A percentile compares a stretch with the other conserved stretches of the same genome.
Evolutionary conservation across 2,888 invertebrate species (phyloP).

Genomic region (Bursaphelenchus okinawaensis): DNA sequence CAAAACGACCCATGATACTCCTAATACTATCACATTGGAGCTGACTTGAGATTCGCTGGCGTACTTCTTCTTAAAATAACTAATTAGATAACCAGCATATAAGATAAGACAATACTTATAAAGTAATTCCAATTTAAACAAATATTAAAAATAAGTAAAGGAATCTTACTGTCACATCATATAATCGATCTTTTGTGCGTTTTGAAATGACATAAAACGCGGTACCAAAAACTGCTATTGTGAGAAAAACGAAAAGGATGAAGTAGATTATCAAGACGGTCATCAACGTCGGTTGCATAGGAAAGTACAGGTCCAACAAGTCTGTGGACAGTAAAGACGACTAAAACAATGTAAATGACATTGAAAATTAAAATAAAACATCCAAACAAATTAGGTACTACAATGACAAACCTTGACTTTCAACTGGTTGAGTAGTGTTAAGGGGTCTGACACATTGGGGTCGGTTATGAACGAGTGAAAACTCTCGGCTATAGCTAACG

Average conservation of each 20-base stretch:
- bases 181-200: not conserved
- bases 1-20: not conserved
- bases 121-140: too few relatives aligned
- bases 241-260: not conserved
- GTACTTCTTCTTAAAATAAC: not conserved
- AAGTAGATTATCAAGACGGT: not conserved
- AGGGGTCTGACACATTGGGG: not conserved
- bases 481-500: not conserved
- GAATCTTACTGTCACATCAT: not conserved
- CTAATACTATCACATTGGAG: not conserved
- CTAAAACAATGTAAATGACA: not conserved
- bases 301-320: constrained; percentile 2
- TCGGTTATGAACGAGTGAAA: not conserved
- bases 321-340: not conserved
- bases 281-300: constrained; percentile 5
- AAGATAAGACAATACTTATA: too few relatives aligned
- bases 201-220: not conserved
- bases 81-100: too few relatives aligned
- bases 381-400: too few relatives aligned
- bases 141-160: not conserved
- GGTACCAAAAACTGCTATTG: not conserved
- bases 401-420: constrained; percentile 1
- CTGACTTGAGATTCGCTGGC: not conserved
- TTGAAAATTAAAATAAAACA: not conserved
- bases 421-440: not conserved